Evolutionary conservation across 2,888 invertebrate species (phyloP), one percentile per base, ranked within the genome.

Genomic region (Congeria kusceri): DNA sequence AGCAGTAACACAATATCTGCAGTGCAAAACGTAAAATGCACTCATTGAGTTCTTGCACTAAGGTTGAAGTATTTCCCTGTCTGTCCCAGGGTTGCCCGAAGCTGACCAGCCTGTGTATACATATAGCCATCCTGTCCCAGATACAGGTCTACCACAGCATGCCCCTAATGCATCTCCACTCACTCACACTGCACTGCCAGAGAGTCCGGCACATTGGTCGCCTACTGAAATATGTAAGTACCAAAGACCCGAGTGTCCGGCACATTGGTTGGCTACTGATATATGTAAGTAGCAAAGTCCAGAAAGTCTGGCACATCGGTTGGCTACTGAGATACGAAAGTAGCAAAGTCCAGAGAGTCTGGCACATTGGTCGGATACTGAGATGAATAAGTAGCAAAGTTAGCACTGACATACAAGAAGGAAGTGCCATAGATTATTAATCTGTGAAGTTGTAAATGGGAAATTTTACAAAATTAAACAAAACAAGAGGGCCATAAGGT

Each of bases 131-230:
- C 25, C 64, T 86, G 49, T 81, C 84, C 18, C 81, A 83, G 74
- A 64, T 86, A 4, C 82, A 86, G 56, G 76, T 86, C 7, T 79
- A 77, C 56, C 86, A 86, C 69, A 86, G 86, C 64, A 75, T 81
- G 15, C 82, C 81, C 29, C 65, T 86, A 5, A 68, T 84, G 32
- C 83, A 80, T 15, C 59, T 86, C 15, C 68, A 57, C 27, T 46
- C 47, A 11, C 80, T 86, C 62, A 44, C 62, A 0, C 72, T 86
- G 49, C 59, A 71, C 58, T 73, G 81, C 23, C 39, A 65, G 11
- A 68, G 68, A 32, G 79, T 84, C 3, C 47, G 75, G 28, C 75
- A 83, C 62, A 72, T 86, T 9, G 69, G 81, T 1, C 72, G 66
- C 39, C 71, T 83, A 7, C 73, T 86, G 25, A 58, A 74, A 44